Percentiles rank a stretch among this genome's conserved stretches.
Conservation (phyloP, 2,888 invertebrate species). For the Drosophila recens region DNA sequence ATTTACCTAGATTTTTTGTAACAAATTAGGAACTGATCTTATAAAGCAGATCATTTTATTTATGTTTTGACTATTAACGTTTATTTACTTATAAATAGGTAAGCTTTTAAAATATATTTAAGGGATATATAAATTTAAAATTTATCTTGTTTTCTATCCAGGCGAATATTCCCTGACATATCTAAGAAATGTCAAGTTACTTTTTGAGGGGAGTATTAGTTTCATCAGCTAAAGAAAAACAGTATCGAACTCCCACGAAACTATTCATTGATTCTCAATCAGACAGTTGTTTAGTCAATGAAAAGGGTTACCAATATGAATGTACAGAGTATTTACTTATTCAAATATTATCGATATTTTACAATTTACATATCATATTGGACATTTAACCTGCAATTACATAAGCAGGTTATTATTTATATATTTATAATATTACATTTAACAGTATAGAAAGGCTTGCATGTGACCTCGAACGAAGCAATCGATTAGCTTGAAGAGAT, state of each 20-base stretch:
- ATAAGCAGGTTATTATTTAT: neutral
- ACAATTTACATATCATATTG: slow-evolving; percentile 10
- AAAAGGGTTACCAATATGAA: neutral
- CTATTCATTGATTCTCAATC: neutral
- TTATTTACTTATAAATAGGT: too few relatives aligned
- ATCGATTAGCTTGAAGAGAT: slow-evolving; percentile 1
- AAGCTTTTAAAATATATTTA: too few relatives aligned
- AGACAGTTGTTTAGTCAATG: neutral
- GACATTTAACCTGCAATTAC: slow-evolving; percentile 7
- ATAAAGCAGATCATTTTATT: too few relatives aligned
- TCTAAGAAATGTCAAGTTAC: too few relatives aligned
- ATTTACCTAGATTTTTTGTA: too few relatives aligned
- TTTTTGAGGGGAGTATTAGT: neutral
- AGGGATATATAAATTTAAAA: too few relatives aligned
- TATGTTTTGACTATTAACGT: too few relatives aligned
- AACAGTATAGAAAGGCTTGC: neutral
- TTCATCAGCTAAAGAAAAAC: neutral
- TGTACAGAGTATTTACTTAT: neutral
- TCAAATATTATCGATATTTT: slow-evolving; percentile 3
- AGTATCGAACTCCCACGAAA: neutral
- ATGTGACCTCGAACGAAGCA: neutral
- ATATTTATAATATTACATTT: slow-evolving; percentile 1
- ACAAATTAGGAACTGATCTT: too few relatives aligned
- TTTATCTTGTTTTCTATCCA: too few relatives aligned
- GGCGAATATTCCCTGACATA: too few relatives aligned